These are phyloP conservation scores for Podargus strigoides DNA, from an alignment of 2,797 vertebrate genomes.

Conservation along the genomic window DNA sequence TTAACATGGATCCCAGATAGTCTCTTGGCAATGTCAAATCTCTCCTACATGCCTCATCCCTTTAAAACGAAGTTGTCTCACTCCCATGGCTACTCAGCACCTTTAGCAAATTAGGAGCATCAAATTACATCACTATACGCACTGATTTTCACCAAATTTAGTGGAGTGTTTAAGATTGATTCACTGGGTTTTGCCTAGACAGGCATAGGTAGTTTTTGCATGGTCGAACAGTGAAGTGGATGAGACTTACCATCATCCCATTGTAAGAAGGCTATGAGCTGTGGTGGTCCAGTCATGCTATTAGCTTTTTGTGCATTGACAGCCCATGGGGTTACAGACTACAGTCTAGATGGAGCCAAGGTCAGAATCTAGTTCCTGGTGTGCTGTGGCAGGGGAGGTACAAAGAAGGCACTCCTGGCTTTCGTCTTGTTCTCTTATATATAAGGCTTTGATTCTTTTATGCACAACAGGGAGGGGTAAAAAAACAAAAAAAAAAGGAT, in stretches of 20 bases:
- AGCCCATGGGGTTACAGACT: neutral
- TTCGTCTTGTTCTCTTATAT: neutral
- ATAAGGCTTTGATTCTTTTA: neutral
- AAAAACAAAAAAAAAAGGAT: neutral
- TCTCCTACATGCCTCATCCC: neutral
- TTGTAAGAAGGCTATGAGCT: neutral
- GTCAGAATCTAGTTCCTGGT: neutral
- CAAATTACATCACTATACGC: neutral
- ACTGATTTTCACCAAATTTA: neutral
- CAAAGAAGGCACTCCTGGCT: neutral
- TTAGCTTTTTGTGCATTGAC: neutral
- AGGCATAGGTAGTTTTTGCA: neutral
- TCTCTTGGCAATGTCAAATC: neutral
- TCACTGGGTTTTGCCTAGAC: neutral
- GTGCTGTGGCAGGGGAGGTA: neutral
- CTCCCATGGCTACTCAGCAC: neutral
- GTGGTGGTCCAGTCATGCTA: neutral
- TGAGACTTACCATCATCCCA: neutral
- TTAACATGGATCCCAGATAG: no score
- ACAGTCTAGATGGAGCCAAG: neutral
- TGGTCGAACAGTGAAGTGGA: neutral
- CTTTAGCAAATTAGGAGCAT: neutral
- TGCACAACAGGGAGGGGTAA: fast-evolving
- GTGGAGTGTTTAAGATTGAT: neutral
- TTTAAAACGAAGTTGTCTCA: neutral